Conservation (phyloP, 2,888 invertebrate species). For the Rhagium mordax region DNA sequence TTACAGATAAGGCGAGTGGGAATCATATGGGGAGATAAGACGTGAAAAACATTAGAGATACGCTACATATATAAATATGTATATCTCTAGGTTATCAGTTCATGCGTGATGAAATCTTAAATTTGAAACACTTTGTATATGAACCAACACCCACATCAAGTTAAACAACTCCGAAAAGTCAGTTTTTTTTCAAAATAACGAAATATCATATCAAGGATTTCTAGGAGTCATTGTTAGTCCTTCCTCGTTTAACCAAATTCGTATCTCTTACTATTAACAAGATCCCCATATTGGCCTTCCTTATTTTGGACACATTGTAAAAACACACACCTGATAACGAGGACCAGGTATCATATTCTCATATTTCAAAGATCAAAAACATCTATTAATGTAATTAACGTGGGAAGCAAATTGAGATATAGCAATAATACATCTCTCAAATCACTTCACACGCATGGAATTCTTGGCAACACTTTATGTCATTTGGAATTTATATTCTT, state of each 20-base stretch:
- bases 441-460: background rate
- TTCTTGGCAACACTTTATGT: conserved; percentile 15
- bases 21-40: conserved; percentile 18
- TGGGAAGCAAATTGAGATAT: background rate
- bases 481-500: conserved; percentile 10
- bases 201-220: no score
- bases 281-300: no score
- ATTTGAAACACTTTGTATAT: background rate
- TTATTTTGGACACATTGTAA: no score
- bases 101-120: background rate
- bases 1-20: conserved; percentile 7
- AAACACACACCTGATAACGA: no score
- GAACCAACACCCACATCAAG: no score
- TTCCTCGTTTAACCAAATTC: no score
- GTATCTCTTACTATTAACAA: no score
- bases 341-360: background rate
- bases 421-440: background rate
- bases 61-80: conserved; percentile 25
- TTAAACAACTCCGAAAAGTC: no score
- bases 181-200: no score
- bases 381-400: background rate
- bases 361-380: background rate
- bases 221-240: no score
- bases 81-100: conserved; percentile 26
- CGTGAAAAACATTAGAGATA: conserved; percentile 25